Base-by-base conservation (phyloP, 2,888 invertebrate genomes). In the Eupithecia pulchellata region DNA sequence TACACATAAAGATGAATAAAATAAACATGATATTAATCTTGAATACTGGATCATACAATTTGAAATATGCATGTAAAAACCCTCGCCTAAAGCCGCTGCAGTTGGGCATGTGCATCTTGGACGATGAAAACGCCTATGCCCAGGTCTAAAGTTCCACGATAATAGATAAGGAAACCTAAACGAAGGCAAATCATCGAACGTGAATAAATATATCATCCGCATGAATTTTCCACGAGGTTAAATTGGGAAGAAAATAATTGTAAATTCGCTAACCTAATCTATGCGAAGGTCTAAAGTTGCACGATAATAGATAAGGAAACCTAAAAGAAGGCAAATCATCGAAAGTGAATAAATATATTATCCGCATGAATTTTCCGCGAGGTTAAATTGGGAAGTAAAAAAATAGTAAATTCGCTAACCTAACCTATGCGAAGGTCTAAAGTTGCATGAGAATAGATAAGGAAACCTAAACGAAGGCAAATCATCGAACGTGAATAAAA, bases 381-480 rank as follows among this genome's bases (percentile, higher is more conserved):
- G 69, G 65, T 69, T 25, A 39, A 17, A 68, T 60, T 57, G 39
- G 52, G 61, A 71, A 64, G 39, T 55, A 27, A 55, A 64, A 64
- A 58, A 64, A 30, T 55, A 65, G 58, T 58, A 47, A 20, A 47
- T 72, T 63, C 25, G 36, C 47, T 58, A n/a, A n/a, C n/a, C n/a
- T 47, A 9, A 27, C 6, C 29, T 2, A n/a, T 29, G 2, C 11
- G n/a, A 60, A 60, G 30, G 58, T 1, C 61, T 36, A 2, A n/a
- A 60, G 6, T 34, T 36, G 57, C 57, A 57, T 29, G 29, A 57
- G 3, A 17, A 29, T 29, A 29, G 57, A 52, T 29, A 27, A 61
- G 34, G 61, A n/a, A 34, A 60, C n/a, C 20, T 60, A 32, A 58
- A 17, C 27, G 17, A 62, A 47, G 42, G 30, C 58, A 58, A 64